Evolutionary conservation across 2,113 vertebrate species (phyloP).

Genomic region (Takifugu flavidus): DNA sequence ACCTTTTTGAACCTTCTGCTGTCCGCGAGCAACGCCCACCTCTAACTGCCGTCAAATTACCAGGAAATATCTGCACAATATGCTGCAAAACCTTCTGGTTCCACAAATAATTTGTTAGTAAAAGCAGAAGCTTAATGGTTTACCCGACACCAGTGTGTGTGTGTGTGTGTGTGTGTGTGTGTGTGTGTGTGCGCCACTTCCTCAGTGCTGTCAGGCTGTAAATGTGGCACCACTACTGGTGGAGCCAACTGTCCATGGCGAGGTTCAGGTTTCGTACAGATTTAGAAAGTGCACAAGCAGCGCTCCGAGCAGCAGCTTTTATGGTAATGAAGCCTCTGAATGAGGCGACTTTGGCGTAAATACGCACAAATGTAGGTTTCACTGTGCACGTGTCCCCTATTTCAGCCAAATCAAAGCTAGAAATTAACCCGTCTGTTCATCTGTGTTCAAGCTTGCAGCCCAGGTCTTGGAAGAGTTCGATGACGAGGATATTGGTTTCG

Average conservation of each 20-base stretch:
- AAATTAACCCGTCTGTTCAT: conserved; percentile 16
- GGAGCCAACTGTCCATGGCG: conserved; percentile 59
- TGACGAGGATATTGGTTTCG: conserved; percentile 85
- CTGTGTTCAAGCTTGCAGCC: conserved; percentile 81
- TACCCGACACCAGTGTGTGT: conserved; percentile 20
- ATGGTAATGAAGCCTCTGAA: conserved; percentile 62
- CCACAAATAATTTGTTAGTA: background rate
- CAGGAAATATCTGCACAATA: too few relatives aligned
- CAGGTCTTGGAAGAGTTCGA: conserved; percentile 88
- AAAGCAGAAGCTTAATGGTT: conserved; percentile 32
- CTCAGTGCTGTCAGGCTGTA: conserved; percentile 25
- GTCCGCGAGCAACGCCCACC: too few relatives aligned
- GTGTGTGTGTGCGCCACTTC: conserved; percentile 21
- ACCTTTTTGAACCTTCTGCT: too few relatives aligned
- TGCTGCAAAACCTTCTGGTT: too few relatives aligned
- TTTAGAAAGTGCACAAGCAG: conserved; percentile 75
- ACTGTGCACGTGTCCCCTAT: background rate
- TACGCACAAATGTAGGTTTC: background rate
- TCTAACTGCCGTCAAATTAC: too few relatives aligned
- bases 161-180: conserved; percentile 4
- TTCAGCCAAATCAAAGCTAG: too few relatives aligned
- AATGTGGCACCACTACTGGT: conserved; percentile 51
- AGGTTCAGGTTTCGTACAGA: conserved; percentile 74
- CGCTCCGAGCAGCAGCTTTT: conserved; percentile 68
- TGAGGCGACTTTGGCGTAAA: conserved; percentile 17